These are phyloP conservation scores for Drosophila pandora DNA, from an alignment of 1,140 invertebrate genomes.

Conservation along the genomic window DNA sequence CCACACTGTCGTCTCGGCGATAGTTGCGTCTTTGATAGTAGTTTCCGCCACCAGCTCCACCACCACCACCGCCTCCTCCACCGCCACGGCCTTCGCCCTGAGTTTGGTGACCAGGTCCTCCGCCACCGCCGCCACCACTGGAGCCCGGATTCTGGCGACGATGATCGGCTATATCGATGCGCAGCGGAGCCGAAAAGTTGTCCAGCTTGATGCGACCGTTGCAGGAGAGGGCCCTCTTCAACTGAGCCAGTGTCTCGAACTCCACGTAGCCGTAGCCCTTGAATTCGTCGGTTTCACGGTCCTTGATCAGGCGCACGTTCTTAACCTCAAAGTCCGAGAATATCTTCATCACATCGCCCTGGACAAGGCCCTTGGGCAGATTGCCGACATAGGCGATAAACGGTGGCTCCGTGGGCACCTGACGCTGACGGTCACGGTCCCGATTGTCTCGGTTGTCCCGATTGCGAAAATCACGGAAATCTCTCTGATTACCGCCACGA, in stretches of 20 bases:
- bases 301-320: conserved; percentile 94
- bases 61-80: conserved; percentile 68
- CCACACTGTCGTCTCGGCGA: conserved; percentile 52
- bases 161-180: conserved; percentile 95
- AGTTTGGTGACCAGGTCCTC: conserved; percentile 11
- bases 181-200: conserved; percentile 85
- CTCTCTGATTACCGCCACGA: conserved; percentile 1
- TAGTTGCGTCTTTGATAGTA: conserved; percentile 55
- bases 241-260: conserved; percentile 92
- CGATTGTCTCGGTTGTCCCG: conserved; percentile 23
- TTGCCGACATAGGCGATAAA: conserved; percentile 97
- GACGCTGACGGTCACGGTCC: conserved; percentile 65
- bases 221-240: conserved; percentile 91
- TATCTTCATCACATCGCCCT: conserved; percentile 96
- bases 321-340: conserved; percentile 91
- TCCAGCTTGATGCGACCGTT: conserved; percentile 91
- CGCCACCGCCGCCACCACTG: conserved; percentile 6
- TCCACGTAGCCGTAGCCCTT: conserved; percentile 99
- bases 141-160: conserved; percentile 82
- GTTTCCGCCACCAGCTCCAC: conserved; percentile 8
- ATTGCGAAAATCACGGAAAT: conserved; percentile 1
- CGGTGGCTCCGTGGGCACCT: conserved; percentile 93
- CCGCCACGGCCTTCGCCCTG: conserved; percentile 2
- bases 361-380: conserved; percentile 93
- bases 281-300: conserved; percentile 96